Conservation (phyloP, 2,113 vertebrate genomes). For the Manacus vitellinus region DNA sequence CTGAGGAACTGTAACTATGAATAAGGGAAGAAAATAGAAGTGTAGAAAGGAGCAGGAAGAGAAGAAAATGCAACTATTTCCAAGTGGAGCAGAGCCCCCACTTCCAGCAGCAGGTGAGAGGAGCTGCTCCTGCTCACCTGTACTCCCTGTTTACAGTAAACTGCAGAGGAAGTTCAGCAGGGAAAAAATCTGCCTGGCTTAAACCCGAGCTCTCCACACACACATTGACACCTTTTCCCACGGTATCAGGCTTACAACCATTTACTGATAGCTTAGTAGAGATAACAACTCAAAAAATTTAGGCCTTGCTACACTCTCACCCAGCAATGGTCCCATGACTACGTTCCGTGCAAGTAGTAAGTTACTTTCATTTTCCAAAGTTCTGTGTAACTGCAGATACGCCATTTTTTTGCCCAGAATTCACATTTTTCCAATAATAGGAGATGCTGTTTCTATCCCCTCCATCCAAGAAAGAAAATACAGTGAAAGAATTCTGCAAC, state of each 20-base stretch:
- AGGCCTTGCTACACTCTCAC: accelerated
- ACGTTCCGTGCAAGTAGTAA: accelerated
- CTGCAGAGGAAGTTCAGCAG: neutral
- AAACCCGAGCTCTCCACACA: neutral
- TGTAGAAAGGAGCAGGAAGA: neutral
- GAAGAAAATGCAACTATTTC: neutral
- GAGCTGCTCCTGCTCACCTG: neutral
- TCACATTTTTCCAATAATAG: accelerated
- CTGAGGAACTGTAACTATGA: neutral
- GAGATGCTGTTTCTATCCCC: neutral
- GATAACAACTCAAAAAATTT: neutral
- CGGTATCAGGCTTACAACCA: accelerated
- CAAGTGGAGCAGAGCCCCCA: neutral
- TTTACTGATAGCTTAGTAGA: neutral
- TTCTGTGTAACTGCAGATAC: neutral
- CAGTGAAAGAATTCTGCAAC: accelerated
- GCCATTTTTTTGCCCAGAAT: neutral
- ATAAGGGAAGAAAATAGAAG: neutral
- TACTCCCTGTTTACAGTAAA: neutral
- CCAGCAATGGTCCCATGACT: accelerated
- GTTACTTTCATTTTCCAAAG: neutral
- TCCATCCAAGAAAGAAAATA: neutral
- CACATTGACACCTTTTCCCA: neutral
- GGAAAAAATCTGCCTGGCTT: neutral
- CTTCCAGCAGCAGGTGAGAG: neutral